Conservation (phyloP, 1,140 invertebrate genomes). For the Pseudomyrmex flavicornis region DNA sequence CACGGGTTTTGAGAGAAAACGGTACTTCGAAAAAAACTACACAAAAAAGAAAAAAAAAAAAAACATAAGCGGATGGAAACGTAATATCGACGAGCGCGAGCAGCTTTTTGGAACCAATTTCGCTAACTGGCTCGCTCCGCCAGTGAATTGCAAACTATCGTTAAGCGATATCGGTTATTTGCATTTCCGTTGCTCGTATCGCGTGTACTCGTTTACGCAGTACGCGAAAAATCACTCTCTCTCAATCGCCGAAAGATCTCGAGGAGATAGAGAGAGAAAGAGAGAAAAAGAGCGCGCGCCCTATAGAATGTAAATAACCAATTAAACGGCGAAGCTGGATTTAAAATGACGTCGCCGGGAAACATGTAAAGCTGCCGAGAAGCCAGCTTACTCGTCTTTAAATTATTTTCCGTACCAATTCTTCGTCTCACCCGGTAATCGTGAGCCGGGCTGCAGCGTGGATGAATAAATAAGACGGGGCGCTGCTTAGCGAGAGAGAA, state of each 20-base stretch:
- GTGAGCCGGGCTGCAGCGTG: conserved; percentile 38
- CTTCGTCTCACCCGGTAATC: conserved; percentile 35
- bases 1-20: conserved; percentile 27
- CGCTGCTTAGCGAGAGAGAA: conserved; percentile 29
- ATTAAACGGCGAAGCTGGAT: conserved; percentile 48
- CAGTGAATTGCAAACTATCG: conserved; percentile 38
- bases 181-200: conserved; percentile 31
- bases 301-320: conserved; percentile 55
- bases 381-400: conserved; percentile 51
- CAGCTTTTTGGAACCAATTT: conserved; percentile 30
- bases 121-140: conserved; percentile 26
- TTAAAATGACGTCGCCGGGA: conserved; percentile 27
- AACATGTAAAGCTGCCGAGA: conserved; percentile 32
- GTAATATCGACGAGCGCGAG: conserved; percentile 55
- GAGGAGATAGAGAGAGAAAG: neutral
- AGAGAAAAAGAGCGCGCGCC: too few relatives aligned
- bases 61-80: too few relatives aligned
- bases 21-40: conserved; percentile 42
- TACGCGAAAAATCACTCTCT: conserved; percentile 34
- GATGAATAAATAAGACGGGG: conserved; percentile 57
- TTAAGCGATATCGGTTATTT: conserved; percentile 32
- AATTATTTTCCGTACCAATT: conserved; percentile 57
- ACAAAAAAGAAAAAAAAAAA: conserved; percentile 3
- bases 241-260: conserved; percentile 2
- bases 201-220: conserved; percentile 7